Conservation (phyloP, 2,113 vertebrate genomes). For the Speoplatyrhinus poulsoni region DNA sequence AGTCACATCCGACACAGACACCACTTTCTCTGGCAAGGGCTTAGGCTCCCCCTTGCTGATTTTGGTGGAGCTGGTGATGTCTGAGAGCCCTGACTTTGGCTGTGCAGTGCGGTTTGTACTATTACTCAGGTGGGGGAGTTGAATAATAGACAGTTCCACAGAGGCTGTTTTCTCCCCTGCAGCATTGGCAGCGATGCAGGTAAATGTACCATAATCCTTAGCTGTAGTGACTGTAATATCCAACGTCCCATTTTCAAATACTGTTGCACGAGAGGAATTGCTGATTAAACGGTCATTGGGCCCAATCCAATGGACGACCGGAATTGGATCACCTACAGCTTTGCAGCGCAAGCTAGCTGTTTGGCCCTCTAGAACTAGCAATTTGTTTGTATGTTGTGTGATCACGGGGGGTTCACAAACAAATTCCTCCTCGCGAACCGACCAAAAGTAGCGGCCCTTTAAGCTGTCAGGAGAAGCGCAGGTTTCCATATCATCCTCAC, state of each 20-base stretch:
- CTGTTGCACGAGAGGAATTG: conserved; percentile 88
- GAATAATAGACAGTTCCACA: conserved; percentile 92
- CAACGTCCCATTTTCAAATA: conserved; percentile 93
- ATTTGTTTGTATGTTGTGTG: conserved; percentile 93
- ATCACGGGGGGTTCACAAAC: conserved; percentile 94
- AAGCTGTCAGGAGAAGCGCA: conserved; percentile 90
- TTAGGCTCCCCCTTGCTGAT: conserved; percentile 86
- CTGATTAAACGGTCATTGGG: conserved; percentile 91
- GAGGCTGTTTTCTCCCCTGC: conserved; percentile 93
- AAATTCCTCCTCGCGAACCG: conserved; percentile 92
- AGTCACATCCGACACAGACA: conserved; percentile 92
- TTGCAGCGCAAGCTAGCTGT: conserved; percentile 93
- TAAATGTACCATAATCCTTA: conserved; percentile 94
- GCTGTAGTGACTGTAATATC: conserved; percentile 92
- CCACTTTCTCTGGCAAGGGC: conserved; percentile 82
- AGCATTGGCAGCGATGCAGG: conserved; percentile 95
- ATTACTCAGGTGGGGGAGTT: conserved; percentile 93
- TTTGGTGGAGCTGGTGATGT: conserved; percentile 95
- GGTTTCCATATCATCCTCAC: conserved; percentile 95
- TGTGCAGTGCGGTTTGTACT: conserved; percentile 83
- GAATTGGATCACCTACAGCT: conserved; percentile 92
- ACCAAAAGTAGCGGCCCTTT: conserved; percentile 97
- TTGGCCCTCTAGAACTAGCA: conserved; percentile 95
- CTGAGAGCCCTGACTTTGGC: conserved; percentile 90
- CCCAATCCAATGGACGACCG: conserved; percentile 94